Base-by-base conservation (phyloP, 2,797 vertebrate species). In the Acanthiza pusilla region DNA sequence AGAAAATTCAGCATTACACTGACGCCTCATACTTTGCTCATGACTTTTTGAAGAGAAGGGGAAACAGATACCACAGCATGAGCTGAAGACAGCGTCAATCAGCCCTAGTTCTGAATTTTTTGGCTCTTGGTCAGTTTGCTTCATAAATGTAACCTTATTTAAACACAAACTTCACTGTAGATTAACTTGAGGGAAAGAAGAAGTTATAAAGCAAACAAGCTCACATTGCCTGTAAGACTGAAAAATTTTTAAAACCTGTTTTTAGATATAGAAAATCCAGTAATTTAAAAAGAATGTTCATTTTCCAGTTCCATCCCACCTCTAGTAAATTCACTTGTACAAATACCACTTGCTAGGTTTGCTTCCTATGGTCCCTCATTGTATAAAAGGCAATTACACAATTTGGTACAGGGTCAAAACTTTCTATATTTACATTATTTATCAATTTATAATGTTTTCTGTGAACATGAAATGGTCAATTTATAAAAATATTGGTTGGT, bases 61-160 rank as follows among this genome's bases (percentile, higher is more conserved):
- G n/a, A 89, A 96, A 84, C 36, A 87, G 86, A 85, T 68, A 94
- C 50, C 10, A 42, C 47, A 70, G 55, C 57, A 80, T 85, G 89
- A 94, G 70, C 67, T 93, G 83, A 91, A 84, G 78, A 80, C 58
- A 87, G 16, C 76, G 77, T 94, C 67, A 92, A 78, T 95, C 72
- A 94, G 76, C 45, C 62, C 66, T 67, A 73, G 34, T 61, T 96
- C 86, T 91, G 93, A 97, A 95, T 95, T 96, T 97, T 89, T 88
- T 97, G 92, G 70, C 34, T 96, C 85, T 96, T 38, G n/a, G 21
- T 96, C 90, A 95, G 81, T 58, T 75, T 95, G 42, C 79, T 77
- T 91, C 91, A 92, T 36, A 95, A 91, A 80, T 16, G 8, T 89
- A 88, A 94, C 85, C 30, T 73, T 94, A 95, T 89, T 93, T 96